These are phyloP conservation scores for Bombus vancouverensis DNA, from an alignment of 1,140 invertebrate species.

Conservation along the genomic window DNA sequence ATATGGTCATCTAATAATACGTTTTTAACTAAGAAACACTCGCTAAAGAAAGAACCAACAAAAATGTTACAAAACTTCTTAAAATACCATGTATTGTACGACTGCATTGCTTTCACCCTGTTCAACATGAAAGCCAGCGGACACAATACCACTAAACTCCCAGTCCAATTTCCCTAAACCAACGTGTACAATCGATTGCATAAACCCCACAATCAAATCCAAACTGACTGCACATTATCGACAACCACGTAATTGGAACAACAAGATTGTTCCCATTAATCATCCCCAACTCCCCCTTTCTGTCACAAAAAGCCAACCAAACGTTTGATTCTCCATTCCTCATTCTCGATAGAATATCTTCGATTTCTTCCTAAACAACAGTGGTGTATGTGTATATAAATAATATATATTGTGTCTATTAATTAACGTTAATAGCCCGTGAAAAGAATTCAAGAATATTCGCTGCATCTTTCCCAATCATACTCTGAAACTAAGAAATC, in stretches of 20 bases:
- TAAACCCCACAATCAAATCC: conserved; percentile 1
- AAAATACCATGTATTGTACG: not conserved
- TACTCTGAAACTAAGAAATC: no score
- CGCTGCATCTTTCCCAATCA: no score
- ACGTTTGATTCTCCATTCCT: not conserved
- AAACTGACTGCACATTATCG: conserved; percentile 10
- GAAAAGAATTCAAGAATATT: no score
- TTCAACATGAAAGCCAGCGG: not conserved
- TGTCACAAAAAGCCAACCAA: not conserved
- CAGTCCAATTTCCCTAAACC: conserved; percentile 1
- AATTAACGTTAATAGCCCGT: no score
- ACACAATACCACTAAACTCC: not conserved
- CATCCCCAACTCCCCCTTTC: not conserved
- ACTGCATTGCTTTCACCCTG: not conserved
- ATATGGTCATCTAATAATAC: not conserved
- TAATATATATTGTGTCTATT: no score
- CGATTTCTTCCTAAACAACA: not conserved
- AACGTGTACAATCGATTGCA: not conserved
- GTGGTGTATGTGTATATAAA: no score
- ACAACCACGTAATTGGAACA: conserved; percentile 1
- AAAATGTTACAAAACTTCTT: not conserved
- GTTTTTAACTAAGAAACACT: not conserved
- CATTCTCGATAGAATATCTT: not conserved
- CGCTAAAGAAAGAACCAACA: not conserved
- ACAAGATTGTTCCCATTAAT: conserved; percentile 5